Percentiles rank a stretch among this genome's conserved stretches.
These are phyloP conservation scores for Chymomyza amoena DNA, from an alignment of 2,888 invertebrate genomes.

Conservation along the genomic window DNA sequence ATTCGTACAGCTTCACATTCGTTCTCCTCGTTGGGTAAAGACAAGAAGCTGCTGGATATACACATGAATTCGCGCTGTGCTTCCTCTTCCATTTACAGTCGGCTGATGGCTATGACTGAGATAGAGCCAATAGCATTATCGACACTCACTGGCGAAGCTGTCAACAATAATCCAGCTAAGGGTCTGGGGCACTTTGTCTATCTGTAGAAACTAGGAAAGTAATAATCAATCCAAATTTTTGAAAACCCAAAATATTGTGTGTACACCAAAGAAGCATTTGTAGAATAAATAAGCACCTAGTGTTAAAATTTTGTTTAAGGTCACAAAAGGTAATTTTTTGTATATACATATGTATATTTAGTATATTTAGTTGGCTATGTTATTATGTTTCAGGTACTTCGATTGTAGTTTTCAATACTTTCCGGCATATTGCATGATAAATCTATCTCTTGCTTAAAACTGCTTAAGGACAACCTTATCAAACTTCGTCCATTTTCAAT, in stretches of 20 bases:
- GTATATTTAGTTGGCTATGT: background rate
- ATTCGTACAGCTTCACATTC: slow-evolving; percentile 78
- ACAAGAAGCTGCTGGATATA: slow-evolving; percentile 78
- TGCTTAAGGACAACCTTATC: too few species aligned
- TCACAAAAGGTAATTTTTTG: background rate
- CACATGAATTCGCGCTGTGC: slow-evolving; percentile 74
- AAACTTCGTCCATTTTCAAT: too few species aligned
- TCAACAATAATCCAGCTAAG: slow-evolving; percentile 78
- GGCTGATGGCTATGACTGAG: slow-evolving; percentile 54
- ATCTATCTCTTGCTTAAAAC: too few species aligned
- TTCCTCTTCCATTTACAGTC: slow-evolving; percentile 45
- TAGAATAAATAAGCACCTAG: slow-evolving; percentile 39
- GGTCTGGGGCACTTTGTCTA: slow-evolving; percentile 78
- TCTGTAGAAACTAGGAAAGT: slow-evolving; percentile 56
- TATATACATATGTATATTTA: background rate
- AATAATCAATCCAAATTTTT: background rate
- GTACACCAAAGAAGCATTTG: slow-evolving; percentile 68
- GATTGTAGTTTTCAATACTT: too few species aligned
- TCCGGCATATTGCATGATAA: too few species aligned
- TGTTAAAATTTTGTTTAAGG: background rate
- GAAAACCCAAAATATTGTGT: slow-evolving; percentile 40
- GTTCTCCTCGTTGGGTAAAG: slow-evolving; percentile 78
- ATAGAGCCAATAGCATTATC: slow-evolving; percentile 22
- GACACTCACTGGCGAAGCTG: slow-evolving; percentile 65
- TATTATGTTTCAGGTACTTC: too few species aligned